These are phyloP conservation scores for Venturia canescens DNA, from an alignment of 1,140 invertebrate species.

Conservation along the genomic window DNA sequence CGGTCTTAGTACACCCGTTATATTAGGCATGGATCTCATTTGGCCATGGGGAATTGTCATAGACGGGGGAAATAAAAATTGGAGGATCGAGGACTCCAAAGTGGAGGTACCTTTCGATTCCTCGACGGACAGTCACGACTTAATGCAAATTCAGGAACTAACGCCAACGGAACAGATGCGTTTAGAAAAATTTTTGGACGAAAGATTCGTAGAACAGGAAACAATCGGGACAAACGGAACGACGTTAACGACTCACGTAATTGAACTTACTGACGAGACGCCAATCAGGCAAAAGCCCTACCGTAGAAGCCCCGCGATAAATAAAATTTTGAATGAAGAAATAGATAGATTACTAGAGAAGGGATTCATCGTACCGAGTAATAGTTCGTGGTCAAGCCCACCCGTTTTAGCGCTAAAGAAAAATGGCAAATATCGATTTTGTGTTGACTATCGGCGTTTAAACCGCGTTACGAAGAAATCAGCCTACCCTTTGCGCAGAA, in stretches of 20 bases:
- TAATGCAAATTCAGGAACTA: background rate
- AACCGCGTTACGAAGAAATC: slow-evolving; percentile 66
- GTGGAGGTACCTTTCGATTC: background rate
- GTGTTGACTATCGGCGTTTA: slow-evolving; percentile 72
- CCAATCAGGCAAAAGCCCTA: slow-evolving; percentile 21
- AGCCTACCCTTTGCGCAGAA: slow-evolving; percentile 50
- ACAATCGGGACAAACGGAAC: background rate
- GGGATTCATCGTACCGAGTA: slow-evolving; percentile 8
- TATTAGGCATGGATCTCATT: background rate
- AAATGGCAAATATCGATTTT: slow-evolving; percentile 70
- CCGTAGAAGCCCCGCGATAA: slow-evolving; percentile 2
- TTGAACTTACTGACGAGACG: background rate
- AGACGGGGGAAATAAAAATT: background rate
- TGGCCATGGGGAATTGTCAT: background rate
- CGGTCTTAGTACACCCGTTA: background rate
- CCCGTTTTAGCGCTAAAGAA: slow-evolving; percentile 77
- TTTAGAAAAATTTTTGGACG: background rate
- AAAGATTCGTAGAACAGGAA: background rate
- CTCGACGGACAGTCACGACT: background rate
- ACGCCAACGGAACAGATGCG: background rate
- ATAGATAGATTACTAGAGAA: background rate
- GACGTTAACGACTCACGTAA: background rate
- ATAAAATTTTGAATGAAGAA: slow-evolving; percentile 23
- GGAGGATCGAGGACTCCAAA: background rate
- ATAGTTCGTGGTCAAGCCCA: slow-evolving; percentile 72